Evolutionary conservation across 1,140 invertebrate genomes (phyloP), one percentile per base, ranked within the genome.

Genomic region (Stratiolaelaps scimitus): DNA sequence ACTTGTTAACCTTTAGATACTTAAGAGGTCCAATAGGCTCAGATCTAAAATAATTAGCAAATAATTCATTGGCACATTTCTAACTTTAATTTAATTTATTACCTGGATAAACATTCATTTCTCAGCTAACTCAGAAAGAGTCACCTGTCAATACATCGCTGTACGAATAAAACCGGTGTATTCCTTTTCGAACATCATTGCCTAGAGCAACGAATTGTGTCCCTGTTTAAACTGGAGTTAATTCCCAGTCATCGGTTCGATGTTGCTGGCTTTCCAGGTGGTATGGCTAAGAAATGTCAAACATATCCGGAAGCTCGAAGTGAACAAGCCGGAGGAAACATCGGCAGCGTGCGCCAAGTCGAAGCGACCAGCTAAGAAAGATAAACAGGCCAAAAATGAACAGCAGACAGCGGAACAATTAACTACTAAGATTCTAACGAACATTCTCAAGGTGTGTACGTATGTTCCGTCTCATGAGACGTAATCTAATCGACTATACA

Each of bases 391-490:
- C 23, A 17, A 48, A 4, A 15, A 34, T 34, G 53, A 15, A 15
- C 17, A n/a, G n/a, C n/a, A n/a, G n/a, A n/a, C n/a, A n/a, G n/a
- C n/a, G 1, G 53, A 26, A 5, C 23, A 60, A 26, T 26, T 29
- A 17, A 60, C 26, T 2, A 34, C 34, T 26, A 26, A 60, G 53
- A 60, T n/a, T 60, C 53, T 48, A 19, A 23, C 47, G 47, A 28
- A 48, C 15, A 48, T 48, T 26, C 23, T 60, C 15, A 60, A 60
- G 53, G 53, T 60, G 10, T 17, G 23, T 40, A 10, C 4, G 7
- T 28, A 15, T 28, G 26, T 28, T 28, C 7, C 15, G 15, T 23
- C 7, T 48, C 5, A 45, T 45, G 47, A 20, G 7, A 23, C 26
- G 47, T 23, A 15, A 48, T 4, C 13, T 13, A 13, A 13, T 19